Base-by-base conservation (phyloP, 2,797 vertebrate species). In the Sphaeramia orbicularis region DNA sequence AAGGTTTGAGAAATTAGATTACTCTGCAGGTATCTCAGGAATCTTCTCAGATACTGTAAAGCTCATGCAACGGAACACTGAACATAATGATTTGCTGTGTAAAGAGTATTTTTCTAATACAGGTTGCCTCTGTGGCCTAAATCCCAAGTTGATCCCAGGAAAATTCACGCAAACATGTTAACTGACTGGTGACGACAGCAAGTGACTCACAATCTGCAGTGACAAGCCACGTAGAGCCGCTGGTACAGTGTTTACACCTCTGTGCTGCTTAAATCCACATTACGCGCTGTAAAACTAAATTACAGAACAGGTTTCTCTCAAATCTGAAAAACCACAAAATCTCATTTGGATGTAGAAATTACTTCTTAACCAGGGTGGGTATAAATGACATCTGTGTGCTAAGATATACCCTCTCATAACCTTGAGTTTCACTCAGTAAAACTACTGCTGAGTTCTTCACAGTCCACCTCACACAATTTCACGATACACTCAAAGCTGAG, bases 121-220 rank as follows among this genome's bases (percentile, higher is more conserved):
- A 87, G 83, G 78, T 81, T 74, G 72, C 76, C 79, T 84, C 73
- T 86, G 78, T 88, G 75, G 76, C 73, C 73, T 13, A 53, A 81
- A 74, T 84, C 79, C 68, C n/a, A 11, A n/a, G 48, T 60, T 86
- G 83, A 90, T 85, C 71, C 74, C 50, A 62, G 70, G 64, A 86
- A 89, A 90, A 65, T 64, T 90, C 65, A 61, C 40, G 65, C 78
- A 86, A 90, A 90, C 79, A 76, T 83, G 85, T 82, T 78, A 85
- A 84, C 45, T 24, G 73, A 63, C 62, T 60, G 11, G 74, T 86
- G 87, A 89, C 48, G 71, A 80, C 82, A 86, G 75, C 16, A 21
- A 61, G 58, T 45, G 49, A 76, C 78, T 83, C 65, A 67, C 77
- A 66, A 58, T 71, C 45, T 56, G 61, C 36, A 54, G 67, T 43